Percentiles rank a stretch among this genome's conserved stretches.
Evolutionary conservation across 2,113 vertebrate genomes (phyloP).

Genomic region (Melospiza georgiana): DNA sequence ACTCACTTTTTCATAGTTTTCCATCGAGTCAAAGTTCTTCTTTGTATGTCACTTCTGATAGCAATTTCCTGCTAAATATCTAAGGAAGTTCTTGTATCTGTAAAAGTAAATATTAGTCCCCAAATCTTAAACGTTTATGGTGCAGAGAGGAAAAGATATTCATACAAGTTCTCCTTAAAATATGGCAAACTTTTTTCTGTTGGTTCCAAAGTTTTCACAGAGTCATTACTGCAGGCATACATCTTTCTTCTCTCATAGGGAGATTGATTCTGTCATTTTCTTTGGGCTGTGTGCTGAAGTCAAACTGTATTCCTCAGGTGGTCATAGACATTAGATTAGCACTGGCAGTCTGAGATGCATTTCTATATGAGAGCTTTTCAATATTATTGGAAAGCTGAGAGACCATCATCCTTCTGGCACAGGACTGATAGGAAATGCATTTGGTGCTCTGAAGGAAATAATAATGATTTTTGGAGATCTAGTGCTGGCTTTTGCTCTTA

Average conservation of each 20-base stretch:
- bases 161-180: neutral
- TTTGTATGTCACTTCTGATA: neutral
- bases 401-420: neutral
- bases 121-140: neutral
- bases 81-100: neutral
- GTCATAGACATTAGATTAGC: neutral
- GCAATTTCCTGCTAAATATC: neutral
- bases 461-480: neutral
- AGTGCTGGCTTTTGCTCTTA: neutral
- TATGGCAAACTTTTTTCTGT: neutral
- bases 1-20: neutral
- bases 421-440: slow-evolving; percentile 1
- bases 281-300: neutral
- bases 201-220: neutral
- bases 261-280: neutral
- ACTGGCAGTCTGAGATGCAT: neutral
- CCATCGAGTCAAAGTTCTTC: neutral
- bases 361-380: neutral
- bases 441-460: neutral
- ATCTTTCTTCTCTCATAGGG: neutral
- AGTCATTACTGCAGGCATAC: neutral
- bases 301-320: neutral
- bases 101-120: neutral
- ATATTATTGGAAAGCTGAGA: neutral
- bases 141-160: neutral